Base-by-base conservation (phyloP, 2,888 invertebrate genomes). In the Spicauda simplicius region DNA sequence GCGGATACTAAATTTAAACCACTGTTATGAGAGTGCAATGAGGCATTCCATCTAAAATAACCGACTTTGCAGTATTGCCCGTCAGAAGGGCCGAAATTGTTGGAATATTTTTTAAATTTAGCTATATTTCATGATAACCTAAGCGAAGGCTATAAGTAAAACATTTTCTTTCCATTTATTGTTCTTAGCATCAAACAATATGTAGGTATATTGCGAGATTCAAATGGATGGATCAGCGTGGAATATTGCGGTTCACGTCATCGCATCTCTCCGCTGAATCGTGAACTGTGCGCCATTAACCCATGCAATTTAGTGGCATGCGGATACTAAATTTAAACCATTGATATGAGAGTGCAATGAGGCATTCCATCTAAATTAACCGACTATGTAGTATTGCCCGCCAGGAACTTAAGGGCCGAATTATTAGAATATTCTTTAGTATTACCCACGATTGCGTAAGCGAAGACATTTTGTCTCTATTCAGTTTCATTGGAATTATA, bases 261-360 rank as follows among this genome's bases (percentile, higher is more conserved):
- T 18, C 50, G 18, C 48, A 5, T 4, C 16, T 18, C 45, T 50
- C 50, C 6, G 18, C n/a, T 50, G 50, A 18, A n/a, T 50, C 50
- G 50, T 50, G 16, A 48, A 48, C 48, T 16, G 50, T 18, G 50
- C 50, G 6, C 16, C 50, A 50, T 50, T 50, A 50, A 50, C 50
- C 18, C 50, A 10, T 50, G 50, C 18, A 16, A 10, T 50, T 50
- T 18, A 16, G 18, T 50, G 18, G 18, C n/a, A 2, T 18, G 18
- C 11, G 50, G 50, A 50, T 50, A 10, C 50, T 18, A 50, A 50
- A 50, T 50, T 50, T 50, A 18, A 50, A 50, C 50, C 18, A 50
- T 16, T 50, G 18, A 18, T 18, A 50, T 18, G 50, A 50, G 50
- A 50, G 18, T 18, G 18, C 50, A 50, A 50, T 50, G 45, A 45